Base-by-base conservation (phyloP, 2,888 invertebrate genomes). In the Drosophila fungiperda region DNA sequence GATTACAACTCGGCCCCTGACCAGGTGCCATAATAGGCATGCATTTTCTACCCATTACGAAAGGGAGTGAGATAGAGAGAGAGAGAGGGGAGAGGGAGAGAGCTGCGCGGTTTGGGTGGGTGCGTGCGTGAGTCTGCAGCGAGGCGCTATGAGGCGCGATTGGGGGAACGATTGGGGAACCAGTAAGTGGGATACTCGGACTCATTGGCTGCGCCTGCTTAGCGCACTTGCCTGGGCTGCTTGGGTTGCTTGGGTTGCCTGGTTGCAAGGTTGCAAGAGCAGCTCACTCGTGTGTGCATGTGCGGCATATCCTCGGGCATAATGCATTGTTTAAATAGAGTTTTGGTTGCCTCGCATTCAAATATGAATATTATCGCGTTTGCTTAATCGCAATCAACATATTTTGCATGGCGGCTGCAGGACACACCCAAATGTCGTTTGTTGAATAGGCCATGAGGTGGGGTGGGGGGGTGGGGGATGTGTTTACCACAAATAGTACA, bases 311-410 rank as follows among this genome's bases (percentile, higher is more conserved):
- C 83, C 90, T 83, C 75, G 69, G 78, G 87, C 67, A 64, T 61
- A 57, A 76, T 76, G 86, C 91, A 90, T 91, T 91, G 91, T 91
- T 90, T 90, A 87, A 87, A 84, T 82, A 87, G 87, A 89, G 86
- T 82, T 90, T 82, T 52, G 52, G 8, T 78, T 83, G 74, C 52
- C 15, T 42, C 42, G 59, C 61, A 87, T 88, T 87, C 84, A 90
- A 90, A 91, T 87, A 89, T 90, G 86, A 81, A 89, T 83, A 87
- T 90, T 90, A 90, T 90, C 88, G 83, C 84, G 77, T 82, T 90
- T 84, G 80, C 82, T 81, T 76, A 80, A 88, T 89, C 86, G 81
- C 83, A 86, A 90, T 86, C 86, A 84, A 80, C 85, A 79, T 76
- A 83, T 81, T 73, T 65, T 67, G 38, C 66, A 15, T 45, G 8